These are phyloP conservation scores for Doryteuthis pealeii DNA, from an alignment of 1,140 invertebrate genomes.

Conservation along the genomic window DNA sequence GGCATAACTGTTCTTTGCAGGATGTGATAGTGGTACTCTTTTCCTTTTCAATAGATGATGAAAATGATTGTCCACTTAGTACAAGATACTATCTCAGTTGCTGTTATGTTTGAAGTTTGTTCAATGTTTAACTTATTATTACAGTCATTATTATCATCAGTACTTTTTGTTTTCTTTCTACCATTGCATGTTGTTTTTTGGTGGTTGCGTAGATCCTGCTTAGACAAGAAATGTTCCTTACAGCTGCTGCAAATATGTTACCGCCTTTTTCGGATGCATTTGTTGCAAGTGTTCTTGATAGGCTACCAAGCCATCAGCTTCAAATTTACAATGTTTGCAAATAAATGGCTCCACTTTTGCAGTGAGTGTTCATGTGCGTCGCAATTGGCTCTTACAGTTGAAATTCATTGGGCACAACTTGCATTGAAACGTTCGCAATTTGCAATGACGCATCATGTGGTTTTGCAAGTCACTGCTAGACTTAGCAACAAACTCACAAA, in stretches of 20 bases:
- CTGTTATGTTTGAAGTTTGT: too few relatives aligned
- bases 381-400: conserved; percentile 57
- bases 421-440: conserved; percentile 55
- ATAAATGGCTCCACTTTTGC: conserved; percentile 50
- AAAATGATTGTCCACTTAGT: too few relatives aligned
- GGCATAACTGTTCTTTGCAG: too few relatives aligned
- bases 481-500: too few relatives aligned
- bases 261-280: conserved; percentile 34
- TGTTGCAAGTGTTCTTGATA: conserved; percentile 46
- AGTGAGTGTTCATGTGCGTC: conserved; percentile 56
- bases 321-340: conserved; percentile 53
- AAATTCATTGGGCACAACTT: conserved; percentile 52
- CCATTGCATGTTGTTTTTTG: too few relatives aligned
- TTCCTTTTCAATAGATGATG: too few relatives aligned
- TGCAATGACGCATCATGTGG: conserved; percentile 59
- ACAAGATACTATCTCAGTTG: too few relatives aligned
- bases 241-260: conserved; percentile 40
- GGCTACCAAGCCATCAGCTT: conserved; percentile 40
- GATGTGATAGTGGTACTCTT: too few relatives aligned
- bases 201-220: conserved; percentile 33
- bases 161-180: too few relatives aligned
- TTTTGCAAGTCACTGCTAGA: too few relatives aligned
- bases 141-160: too few relatives aligned
- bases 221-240: conserved; percentile 37
- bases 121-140: too few relatives aligned